Evolutionary conservation across 2,888 invertebrate genomes (phyloP).

Genomic region (Hofmannophila pseudospretella): DNA sequence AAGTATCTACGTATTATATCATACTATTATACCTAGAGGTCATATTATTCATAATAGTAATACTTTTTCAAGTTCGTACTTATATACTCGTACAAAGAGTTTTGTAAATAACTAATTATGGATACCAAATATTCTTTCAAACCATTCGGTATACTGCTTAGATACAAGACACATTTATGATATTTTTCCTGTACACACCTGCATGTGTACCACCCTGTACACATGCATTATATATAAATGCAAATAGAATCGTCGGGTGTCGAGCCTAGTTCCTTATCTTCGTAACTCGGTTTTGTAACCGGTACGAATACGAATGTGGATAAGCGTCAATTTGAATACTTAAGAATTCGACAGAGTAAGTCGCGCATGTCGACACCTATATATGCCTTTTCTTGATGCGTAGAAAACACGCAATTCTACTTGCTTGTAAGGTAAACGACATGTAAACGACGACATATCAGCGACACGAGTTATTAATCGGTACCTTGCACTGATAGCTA

Average conservation of each 20-base stretch:
- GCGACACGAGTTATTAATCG: conserved; percentile 68
- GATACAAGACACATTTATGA: too few species aligned
- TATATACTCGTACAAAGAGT: too few species aligned
- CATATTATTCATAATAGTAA: too few species aligned
- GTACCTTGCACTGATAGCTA: conserved; percentile 71
- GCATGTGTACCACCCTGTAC: too few species aligned
- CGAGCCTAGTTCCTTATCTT: conserved; percentile 38
- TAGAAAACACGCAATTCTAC: conserved; percentile 36
- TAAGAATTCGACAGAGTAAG: conserved; percentile 47
- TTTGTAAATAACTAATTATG: too few species aligned
- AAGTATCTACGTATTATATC: too few species aligned
- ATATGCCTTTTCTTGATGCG: conserved; percentile 47
- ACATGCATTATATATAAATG: too few species aligned
- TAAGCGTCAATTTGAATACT: conserved; percentile 59
- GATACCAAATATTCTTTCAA: too few species aligned
- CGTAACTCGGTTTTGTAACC: conserved; percentile 44
- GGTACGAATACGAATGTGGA: conserved; percentile 42
- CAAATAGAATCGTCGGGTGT: not conserved
- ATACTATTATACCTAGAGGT: too few species aligned
- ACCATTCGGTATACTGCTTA: too few species aligned
- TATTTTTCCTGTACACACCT: too few species aligned
- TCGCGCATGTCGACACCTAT: conserved; percentile 15
- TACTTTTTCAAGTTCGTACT: too few species aligned
- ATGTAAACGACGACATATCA: conserved; percentile 63
- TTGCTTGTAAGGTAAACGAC: conserved; percentile 61